Evolutionary conservation across 2,113 vertebrate genomes (phyloP).

Genomic region (Takifugu flavidus): DNA sequence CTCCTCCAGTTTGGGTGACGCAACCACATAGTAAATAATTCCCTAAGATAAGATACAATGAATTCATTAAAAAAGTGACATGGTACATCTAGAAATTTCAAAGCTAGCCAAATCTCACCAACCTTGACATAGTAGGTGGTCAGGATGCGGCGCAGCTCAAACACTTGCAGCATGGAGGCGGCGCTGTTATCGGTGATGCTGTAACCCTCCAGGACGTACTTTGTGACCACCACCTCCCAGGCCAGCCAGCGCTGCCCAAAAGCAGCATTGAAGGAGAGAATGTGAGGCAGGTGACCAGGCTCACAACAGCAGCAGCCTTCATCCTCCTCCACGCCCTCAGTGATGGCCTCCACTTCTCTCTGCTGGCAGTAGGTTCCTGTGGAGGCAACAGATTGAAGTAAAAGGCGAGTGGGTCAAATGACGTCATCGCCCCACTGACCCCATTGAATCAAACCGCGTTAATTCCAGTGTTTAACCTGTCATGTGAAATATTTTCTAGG

Average conservation of each 20-base stretch:
- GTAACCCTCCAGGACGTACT: constrained; percentile 90
- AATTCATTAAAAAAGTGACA: neutral
- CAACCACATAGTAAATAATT: constrained; percentile 94
- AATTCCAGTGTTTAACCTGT: neutral
- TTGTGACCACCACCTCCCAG: constrained; percentile 90
- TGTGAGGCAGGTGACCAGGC: constrained; percentile 85
- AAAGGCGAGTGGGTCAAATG: neutral
- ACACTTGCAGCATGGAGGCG: constrained; percentile 91
- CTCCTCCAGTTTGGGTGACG: constrained; percentile 90
- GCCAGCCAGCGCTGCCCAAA: constrained; percentile 91
- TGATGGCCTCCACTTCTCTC: constrained; percentile 91
- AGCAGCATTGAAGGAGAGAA: constrained; percentile 87
- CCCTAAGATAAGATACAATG: constrained; percentile 70
- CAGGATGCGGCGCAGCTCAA: constrained; percentile 88
- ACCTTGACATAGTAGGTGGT: constrained; percentile 94
- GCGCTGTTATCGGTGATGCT: constrained; percentile 92
- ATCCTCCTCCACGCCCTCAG: constrained; percentile 88
- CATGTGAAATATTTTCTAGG: neutral
- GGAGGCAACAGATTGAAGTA: neutral
- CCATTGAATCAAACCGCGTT: neutral
- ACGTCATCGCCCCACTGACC: neutral
- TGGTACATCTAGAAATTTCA: neutral
- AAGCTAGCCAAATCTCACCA: neutral
- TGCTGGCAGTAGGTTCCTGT: constrained; percentile 90
- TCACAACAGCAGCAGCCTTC: constrained; percentile 92